phyloP scores from a whole-genome alignment of 2,113 vertebrate species.

The Lagopus leucura region DNA sequence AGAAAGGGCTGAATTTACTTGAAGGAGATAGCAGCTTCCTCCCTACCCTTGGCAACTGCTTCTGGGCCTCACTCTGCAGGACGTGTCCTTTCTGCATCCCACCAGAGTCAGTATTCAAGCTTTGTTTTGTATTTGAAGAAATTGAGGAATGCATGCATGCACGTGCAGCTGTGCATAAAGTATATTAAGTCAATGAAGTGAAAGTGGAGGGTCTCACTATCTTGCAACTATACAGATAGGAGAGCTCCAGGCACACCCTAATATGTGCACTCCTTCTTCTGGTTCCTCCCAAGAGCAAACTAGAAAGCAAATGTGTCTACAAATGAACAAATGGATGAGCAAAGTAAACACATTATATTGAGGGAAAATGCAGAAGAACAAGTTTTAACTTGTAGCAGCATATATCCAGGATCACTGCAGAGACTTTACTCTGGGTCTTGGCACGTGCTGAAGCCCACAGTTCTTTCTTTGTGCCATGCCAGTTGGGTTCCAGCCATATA shows the following conservation, averaged over 20 bases:
- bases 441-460: conserved; percentile 19
- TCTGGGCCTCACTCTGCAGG: not conserved
- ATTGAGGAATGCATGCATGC: not conserved
- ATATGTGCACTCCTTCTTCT: fast-evolving
- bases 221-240: not conserved
- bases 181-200: not conserved
- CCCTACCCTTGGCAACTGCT: not conserved
- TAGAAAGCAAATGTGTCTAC: not conserved
- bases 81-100: not conserved
- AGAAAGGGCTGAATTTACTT: not conserved
- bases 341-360: not conserved
- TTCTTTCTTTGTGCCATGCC: not conserved
- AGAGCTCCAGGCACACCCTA: not conserved
- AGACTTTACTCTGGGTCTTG: conserved; percentile 29
- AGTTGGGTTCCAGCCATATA: conserved; percentile 38
- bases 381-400: conserved; percentile 21
- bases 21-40: not conserved
- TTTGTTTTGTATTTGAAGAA: not conserved
- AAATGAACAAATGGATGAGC: not conserved
- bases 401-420: not conserved
- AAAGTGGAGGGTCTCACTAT: not conserved
- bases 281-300: not conserved
- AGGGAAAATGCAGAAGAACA: not conserved
- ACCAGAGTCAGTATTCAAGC: not conserved
- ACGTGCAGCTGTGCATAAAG: not conserved